Evolutionary conservation across 2,113 vertebrate genomes (phyloP), one percentile per base, ranked within the genome.

Genomic region (Mormyrus lacerda): DNA sequence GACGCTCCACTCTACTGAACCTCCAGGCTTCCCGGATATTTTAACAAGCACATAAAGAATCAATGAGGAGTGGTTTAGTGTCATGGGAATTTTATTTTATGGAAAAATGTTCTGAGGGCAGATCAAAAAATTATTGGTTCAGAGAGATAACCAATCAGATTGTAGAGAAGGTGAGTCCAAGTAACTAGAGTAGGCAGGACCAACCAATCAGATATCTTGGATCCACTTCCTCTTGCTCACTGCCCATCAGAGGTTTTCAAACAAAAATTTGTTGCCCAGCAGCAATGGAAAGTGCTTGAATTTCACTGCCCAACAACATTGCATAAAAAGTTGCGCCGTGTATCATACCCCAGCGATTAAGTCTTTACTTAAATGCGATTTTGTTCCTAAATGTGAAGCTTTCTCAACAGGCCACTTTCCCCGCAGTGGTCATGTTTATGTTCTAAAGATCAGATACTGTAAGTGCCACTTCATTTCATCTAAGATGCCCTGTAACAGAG

Each of bases 391-490:
- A 73, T 65, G n/a, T 13, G 24, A 61, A n/a, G 39, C 21, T 61
- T 61, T 48, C 10, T 84, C 48, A 53, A 69, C 3, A 9, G 19
- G 13, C 65, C 39, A 3, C 35, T 35, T 42, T 42, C 1, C 76
- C 76, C 19, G 19, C 39, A 19, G 85, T 19, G 83, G 55, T 35
- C 17, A 21, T 85, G 45, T 87, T 87, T 82, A 87, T 44, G 10
- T 27, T 89, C 51, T 17, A 87, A 50, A 86, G 27, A 47, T 11
- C 89, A 17, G 84, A 53, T 87, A n/a, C n/a, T n/a, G n/a, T n/a
- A 76, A 87, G 85, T 82, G 89, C 89, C 69, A 58, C 85, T 50
- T 82, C 69, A 87, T 61, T 87, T 61, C 24, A 27, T 86, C n/a
- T 84, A 24, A 50, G 89, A 48, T 15, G n/a, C n/a, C 88, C 58